These are phyloP conservation scores for Anneissia japonica DNA, from an alignment of 35 echinoderm and acorn worm genomes.

Conservation along the genomic window DNA sequence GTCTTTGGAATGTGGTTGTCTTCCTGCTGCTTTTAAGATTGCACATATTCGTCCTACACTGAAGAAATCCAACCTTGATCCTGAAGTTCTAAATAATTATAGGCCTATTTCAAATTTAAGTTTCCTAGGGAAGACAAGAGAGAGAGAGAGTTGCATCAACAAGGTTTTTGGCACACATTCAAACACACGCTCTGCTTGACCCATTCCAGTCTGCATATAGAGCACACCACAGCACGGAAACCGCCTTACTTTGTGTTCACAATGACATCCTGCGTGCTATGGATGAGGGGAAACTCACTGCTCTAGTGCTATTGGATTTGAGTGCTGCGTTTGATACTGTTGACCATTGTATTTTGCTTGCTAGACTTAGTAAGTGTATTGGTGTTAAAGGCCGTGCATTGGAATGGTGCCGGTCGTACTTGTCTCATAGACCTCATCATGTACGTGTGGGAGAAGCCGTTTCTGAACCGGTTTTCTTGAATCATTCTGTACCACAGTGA, in stretches of 20 bases:
- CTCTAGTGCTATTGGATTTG: too few species aligned
- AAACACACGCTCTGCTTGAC: constrained; percentile 44
- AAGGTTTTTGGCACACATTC: neutral
- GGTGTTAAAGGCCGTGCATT: too few species aligned
- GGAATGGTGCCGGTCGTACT: too few species aligned
- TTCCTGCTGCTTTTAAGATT: constrained; percentile 8
- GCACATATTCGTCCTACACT: constrained; percentile 18
- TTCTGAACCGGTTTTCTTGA: too few species aligned
- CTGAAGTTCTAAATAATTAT: constrained; percentile 20
- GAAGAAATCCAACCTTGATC: constrained; percentile 23
- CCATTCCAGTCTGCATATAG: constrained; percentile 42
- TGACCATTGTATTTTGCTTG: too few species aligned
- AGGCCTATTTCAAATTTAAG: constrained; percentile 28
- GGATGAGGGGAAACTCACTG: constrained; percentile 23
- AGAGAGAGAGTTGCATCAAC: constrained; percentile 1
- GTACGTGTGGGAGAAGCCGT: too few species aligned
- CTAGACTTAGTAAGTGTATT: too few species aligned
- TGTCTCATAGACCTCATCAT: too few species aligned
- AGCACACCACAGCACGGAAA: constrained; percentile 24
- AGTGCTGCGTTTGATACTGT: too few species aligned
- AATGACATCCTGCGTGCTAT: constrained; percentile 35
- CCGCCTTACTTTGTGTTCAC: constrained; percentile 25
- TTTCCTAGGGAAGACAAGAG: constrained; percentile 2
- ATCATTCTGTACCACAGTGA: too few species aligned
- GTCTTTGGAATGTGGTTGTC: neutral